Evolutionary conservation across 2,797 vertebrate species (phyloP), one percentile per base, ranked within the genome.

Genomic region (Pogoniulus pusillus): DNA sequence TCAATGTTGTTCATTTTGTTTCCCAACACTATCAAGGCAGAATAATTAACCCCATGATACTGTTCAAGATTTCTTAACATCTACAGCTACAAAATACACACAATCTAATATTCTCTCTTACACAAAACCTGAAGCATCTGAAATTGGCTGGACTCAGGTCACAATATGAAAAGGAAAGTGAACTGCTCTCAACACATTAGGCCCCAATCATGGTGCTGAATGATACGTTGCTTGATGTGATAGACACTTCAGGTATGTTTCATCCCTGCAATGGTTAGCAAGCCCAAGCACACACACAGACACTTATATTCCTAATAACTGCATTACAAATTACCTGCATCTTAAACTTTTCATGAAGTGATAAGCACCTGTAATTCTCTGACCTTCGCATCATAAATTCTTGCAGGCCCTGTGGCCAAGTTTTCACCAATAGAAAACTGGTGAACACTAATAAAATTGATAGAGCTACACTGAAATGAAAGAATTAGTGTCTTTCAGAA

Each of bases 211-310:
- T 26, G 16, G 16, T 59, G 23, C 3, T 43, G 32, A 65, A 32
- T 14, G 10, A 20, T 10, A 9, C 6, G 4, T 34, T 64, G 16
- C 64, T 70, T 32, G 34, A 57, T 1, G 3, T 19, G 37, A 57
- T 10, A 41, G 57, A 5, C 6, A 29, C 4, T 18, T 30, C 2
- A 1, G n/a, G 24, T 37, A 60, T 0, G 0, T 81, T 58, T 90
- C 55, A 63, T 6, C 57, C 5, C 7, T 4, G 4, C 49, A 24
- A 70, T 10, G 16, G 12, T 41, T 18, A 5, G 15, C 35, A 59
- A 70, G 16, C 9, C 27, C 19, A 66, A 43, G 27, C 26, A 58
- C 54, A 17, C 30, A 77, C 41, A 45, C 4, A 64, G 35, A 23
- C 79, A 24, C 16, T 76, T 84, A 63, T 73, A 64, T 30, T 10